Evolutionary conservation across 2,888 invertebrate genomes (phyloP).

Genomic region (Hydroisotoma schaefferi): DNA sequence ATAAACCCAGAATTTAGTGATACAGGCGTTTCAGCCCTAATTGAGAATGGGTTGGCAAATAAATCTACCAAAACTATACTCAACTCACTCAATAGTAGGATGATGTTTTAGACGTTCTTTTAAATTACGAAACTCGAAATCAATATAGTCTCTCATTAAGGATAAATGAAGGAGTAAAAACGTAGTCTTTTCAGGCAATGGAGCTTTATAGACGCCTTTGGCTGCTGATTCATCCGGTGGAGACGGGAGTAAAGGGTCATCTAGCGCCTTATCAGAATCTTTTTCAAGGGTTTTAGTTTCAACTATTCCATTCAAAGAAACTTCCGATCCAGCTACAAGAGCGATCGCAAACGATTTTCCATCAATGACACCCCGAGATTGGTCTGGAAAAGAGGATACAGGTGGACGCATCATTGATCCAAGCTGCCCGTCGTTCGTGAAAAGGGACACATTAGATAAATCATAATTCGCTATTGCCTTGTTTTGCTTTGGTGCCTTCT

Average conservation of each 20-base stretch:
- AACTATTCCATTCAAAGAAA: not conserved
- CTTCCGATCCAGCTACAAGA: not conserved
- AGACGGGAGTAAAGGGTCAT: not conserved
- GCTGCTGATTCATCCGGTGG: slow-evolving; percentile 33
- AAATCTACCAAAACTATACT: not conserved
- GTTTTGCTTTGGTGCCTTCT: slow-evolving; percentile 17
- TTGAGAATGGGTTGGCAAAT: too few species aligned
- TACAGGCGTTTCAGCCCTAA: too few species aligned
- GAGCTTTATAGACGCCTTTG: slow-evolving; percentile 52
- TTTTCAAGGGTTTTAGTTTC: not conserved
- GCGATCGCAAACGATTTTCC: slow-evolving; percentile 25
- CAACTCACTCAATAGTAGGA: slow-evolving; percentile 32
- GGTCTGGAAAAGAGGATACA: not conserved
- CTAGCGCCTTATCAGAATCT: not conserved
- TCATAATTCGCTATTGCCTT: slow-evolving; percentile 16
- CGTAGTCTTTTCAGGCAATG: slow-evolving; percentile 81
- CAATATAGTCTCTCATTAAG: slow-evolving; percentile 84
- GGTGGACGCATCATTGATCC: not conserved
- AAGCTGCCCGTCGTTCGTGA: slow-evolving; percentile 7
- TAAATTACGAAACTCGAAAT: slow-evolving; percentile 70
- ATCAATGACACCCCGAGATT: not conserved
- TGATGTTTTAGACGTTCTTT: slow-evolving; percentile 27
- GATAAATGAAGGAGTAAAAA: slow-evolving; percentile 92
- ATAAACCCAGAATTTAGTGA: too few species aligned
- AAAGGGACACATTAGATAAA: slow-evolving; percentile 31